phyloP scores from a whole-genome alignment of 2,797 vertebrate species.

The Vireo griseus region DNA sequence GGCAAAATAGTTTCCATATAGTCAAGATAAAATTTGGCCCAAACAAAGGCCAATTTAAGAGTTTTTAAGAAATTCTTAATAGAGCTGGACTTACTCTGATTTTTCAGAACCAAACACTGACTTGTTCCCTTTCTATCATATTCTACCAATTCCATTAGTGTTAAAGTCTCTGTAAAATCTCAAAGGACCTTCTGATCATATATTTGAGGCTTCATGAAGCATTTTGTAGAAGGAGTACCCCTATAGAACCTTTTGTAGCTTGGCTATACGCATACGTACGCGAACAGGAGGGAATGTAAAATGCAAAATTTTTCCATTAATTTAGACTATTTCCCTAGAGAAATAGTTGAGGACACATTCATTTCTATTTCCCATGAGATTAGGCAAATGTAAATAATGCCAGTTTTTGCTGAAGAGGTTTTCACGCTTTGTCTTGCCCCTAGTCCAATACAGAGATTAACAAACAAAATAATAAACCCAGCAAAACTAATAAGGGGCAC shows the following conservation, averaged over 20 bases:
- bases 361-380: neutral
- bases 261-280: neutral
- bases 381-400: conserved; percentile 31
- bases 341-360: neutral
- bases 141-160: neutral
- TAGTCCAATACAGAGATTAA: neutral
- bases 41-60: neutral
- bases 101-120: neutral
- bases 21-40: neutral
- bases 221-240: neutral
- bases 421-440: neutral
- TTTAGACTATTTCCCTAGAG: neutral
- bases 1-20: neutral
- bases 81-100: neutral
- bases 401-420: neutral
- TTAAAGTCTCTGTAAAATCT: neutral
- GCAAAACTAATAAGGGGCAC: neutral
- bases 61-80: neutral
- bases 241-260: neutral
- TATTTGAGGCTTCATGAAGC: neutral
- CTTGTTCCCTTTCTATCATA: neutral
- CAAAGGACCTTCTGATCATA: neutral
- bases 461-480: neutral
- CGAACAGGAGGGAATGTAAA: neutral
- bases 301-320: neutral